A percentile compares a stretch with the other conserved stretches of the same genome.
These are phyloP conservation scores for Diachasmimorpha longicaudata DNA, from an alignment of 1,140 invertebrate species.

Conservation along the genomic window DNA sequence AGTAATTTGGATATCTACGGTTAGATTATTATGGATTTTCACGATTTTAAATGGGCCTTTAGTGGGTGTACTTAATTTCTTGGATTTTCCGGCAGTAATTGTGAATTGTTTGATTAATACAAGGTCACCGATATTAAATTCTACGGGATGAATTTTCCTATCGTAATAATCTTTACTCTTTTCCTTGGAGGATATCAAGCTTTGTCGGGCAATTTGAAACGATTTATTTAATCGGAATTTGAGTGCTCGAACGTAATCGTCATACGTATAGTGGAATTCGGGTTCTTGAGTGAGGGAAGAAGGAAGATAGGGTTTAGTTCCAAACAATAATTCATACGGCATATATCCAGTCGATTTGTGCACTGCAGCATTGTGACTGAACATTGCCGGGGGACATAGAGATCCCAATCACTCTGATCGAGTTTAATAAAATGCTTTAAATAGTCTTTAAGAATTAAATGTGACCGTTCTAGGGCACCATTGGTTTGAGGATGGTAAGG, in stretches of 20 bases:
- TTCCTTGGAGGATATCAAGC: neutral
- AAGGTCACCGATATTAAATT: neutral
- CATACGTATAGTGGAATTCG: too few species aligned
- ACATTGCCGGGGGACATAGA: too few species aligned
- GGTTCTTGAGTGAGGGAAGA: neutral
- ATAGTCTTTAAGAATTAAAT: too few species aligned
- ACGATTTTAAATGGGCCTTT: constrained; percentile 46
- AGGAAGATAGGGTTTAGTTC: constrained; percentile 26
- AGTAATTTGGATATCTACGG: constrained; percentile 22
- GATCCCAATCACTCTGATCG: too few species aligned
- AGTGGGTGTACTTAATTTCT: constrained; percentile 16
- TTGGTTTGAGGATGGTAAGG: too few species aligned
- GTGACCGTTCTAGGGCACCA: too few species aligned
- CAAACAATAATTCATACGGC: constrained; percentile 38
- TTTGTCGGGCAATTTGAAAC: neutral
- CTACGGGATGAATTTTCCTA: neutral
- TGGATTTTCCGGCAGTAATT: neutral
- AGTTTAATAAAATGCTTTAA: too few species aligned
- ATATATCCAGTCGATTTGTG: constrained; percentile 41
- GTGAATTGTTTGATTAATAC: neutral
- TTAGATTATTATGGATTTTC: constrained; percentile 45
- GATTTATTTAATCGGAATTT: neutral
- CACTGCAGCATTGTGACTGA: constrained; percentile 7
- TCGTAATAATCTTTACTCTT: constrained; percentile 19
- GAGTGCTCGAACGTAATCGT: neutral